A percentile compares a stretch with the other conserved stretches of the same genome.
These are phyloP conservation scores for Strigamia crassipes DNA, from an alignment of 2,888 invertebrate species.

Conservation along the genomic window DNA sequence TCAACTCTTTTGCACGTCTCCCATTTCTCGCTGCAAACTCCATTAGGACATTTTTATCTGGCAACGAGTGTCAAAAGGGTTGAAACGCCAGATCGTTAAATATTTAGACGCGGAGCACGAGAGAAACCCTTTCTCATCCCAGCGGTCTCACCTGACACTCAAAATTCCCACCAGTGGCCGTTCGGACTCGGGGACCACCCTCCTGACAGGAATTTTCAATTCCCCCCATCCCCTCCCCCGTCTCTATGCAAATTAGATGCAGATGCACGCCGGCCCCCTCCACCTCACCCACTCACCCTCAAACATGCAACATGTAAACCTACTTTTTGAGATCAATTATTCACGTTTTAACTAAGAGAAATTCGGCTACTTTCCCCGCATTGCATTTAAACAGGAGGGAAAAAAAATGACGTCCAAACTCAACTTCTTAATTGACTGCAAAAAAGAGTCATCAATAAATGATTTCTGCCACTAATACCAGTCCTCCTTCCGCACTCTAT, in stretches of 20 bases:
- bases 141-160: constrained; percentile 23
- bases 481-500: no score
- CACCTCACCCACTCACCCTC: constrained; percentile 17
- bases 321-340: constrained; percentile 48
- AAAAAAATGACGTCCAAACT: neutral
- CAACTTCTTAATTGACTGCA: neutral
- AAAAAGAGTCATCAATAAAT: no score
- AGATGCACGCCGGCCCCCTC: neutral
- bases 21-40: constrained; percentile 17
- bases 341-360: constrained; percentile 46
- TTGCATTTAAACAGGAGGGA: neutral
- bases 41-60: constrained; percentile 37
- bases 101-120: neutral
- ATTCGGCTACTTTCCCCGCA: neutral
- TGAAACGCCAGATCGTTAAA: constrained; percentile 34
- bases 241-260: constrained; percentile 47
- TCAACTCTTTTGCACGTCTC: constrained; percentile 11
- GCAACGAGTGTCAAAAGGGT: constrained; percentile 37
- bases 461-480: no score
- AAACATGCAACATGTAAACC: constrained; percentile 45
- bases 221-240: no score
- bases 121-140: constrained; percentile 31
- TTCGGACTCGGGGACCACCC: constrained; percentile 24
- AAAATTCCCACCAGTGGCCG: constrained; percentile 30
- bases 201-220: constrained; percentile 46